phyloP scores from a whole-genome alignment of 2,888 invertebrate species.

The Ditula angustiorana region DNA sequence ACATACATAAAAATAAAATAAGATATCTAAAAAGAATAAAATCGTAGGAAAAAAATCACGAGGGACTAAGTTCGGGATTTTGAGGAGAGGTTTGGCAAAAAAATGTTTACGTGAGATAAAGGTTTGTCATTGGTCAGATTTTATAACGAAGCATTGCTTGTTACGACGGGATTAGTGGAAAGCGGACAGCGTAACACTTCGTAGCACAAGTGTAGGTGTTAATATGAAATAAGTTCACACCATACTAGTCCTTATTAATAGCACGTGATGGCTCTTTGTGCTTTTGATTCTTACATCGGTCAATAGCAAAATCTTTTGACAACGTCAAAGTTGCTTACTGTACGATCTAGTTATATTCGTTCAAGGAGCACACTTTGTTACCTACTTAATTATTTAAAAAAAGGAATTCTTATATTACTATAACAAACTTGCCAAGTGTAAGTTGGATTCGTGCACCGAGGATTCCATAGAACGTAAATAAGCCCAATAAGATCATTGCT shows the following conservation, averaged over 20 bases:
- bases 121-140: neutral
- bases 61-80: neutral
- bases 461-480: too few species aligned
- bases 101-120: neutral
- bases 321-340: neutral
- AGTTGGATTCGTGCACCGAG: too few species aligned
- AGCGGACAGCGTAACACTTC: neutral
- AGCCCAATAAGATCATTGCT: too few species aligned
- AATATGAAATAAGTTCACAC: too few species aligned
- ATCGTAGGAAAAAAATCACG: slow-evolving; percentile 15
- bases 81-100: slow-evolving; percentile 8
- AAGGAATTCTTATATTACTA: neutral
- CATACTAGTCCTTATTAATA: neutral
- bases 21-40: slow-evolving; percentile 7
- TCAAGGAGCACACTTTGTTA: neutral
- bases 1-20: neutral
- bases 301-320: neutral
- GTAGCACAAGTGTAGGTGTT: neutral
- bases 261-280: too few species aligned
- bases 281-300: too few species aligned
- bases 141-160: neutral
- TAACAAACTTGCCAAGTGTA: neutral
- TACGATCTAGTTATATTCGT: neutral
- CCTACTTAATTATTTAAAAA: neutral
- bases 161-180: neutral